Conservation (phyloP, 2,113 vertebrate species). For the Syngnathoides biaculeatus region DNA sequence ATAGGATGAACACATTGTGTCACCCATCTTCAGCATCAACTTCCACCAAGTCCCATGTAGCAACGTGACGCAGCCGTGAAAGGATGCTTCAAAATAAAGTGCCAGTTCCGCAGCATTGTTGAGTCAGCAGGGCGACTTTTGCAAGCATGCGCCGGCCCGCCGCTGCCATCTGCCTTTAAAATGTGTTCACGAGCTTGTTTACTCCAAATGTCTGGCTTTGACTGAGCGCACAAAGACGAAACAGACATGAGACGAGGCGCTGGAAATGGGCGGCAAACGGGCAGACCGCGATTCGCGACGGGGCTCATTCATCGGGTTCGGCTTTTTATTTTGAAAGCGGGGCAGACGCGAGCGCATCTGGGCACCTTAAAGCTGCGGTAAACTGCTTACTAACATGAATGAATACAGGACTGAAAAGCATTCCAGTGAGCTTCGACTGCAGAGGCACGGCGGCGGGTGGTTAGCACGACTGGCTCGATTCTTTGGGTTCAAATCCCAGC, state of each 20-base stretch:
- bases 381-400: neutral
- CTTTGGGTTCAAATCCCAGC: too few relatives aligned
- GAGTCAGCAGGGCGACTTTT: neutral
- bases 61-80: neutral
- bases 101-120: neutral
- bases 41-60: neutral
- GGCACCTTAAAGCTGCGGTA: neutral
- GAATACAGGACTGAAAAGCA: neutral
- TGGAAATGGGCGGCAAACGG: neutral
- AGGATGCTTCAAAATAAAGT: neutral
- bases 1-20: neutral
- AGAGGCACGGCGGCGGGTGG: neutral
- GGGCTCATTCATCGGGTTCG: neutral
- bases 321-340: neutral
- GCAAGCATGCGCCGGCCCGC: neutral
- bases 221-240: slow-evolving; percentile 3
- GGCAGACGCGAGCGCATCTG: neutral
- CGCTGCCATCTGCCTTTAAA: slow-evolving; percentile 9
- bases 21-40: neutral
- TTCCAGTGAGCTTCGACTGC: neutral
- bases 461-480: too few relatives aligned
- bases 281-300: neutral
- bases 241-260: neutral
- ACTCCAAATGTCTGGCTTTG: slow-evolving; percentile 10
- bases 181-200: slow-evolving; percentile 9